These are phyloP conservation scores for Paralichthys olivaceus DNA, from an alignment of 2,113 vertebrate species.

Conservation along the genomic window DNA sequence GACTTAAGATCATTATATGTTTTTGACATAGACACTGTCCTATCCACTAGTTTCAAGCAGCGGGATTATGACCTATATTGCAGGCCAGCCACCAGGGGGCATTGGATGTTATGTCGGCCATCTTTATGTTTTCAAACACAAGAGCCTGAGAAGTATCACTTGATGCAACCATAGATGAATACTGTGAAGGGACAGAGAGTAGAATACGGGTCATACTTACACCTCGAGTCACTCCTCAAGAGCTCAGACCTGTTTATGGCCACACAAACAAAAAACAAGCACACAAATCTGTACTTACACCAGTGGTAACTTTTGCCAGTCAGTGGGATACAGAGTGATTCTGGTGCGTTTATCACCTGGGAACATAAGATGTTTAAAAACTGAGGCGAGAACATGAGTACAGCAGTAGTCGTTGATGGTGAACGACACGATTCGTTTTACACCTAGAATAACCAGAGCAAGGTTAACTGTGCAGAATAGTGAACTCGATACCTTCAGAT, in stretches of 20 bases:
- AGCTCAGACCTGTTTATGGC: conserved; percentile 16
- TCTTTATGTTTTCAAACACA: too few species aligned
- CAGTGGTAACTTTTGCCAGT: conserved; percentile 74
- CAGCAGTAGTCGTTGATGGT: not conserved
- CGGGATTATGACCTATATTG: too few species aligned
- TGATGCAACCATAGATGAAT: not conserved
- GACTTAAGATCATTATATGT: too few species aligned
- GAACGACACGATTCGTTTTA: not conserved
- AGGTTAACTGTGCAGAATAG: not conserved
- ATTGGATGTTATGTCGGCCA: too few species aligned
- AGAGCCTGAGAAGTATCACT: too few species aligned
- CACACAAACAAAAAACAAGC: conserved; percentile 13
- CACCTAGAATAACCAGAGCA: not conserved
- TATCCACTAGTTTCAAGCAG: too few species aligned
- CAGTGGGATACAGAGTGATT: conserved; percentile 61
- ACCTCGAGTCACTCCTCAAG: conserved; percentile 1
- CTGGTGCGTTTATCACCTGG: conserved; percentile 70
- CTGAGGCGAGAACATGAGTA: too few species aligned
- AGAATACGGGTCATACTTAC: conserved; percentile 25
- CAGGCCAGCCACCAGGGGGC: too few species aligned
- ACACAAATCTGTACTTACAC: conserved; percentile 72
- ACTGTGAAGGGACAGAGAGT: not conserved
- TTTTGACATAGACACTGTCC: too few species aligned
- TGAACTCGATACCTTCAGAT: conserved; percentile 53
- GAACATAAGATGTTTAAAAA: conserved; percentile 26